Conservation (phyloP, 2,113 vertebrate species). For the Conger conger region DNA sequence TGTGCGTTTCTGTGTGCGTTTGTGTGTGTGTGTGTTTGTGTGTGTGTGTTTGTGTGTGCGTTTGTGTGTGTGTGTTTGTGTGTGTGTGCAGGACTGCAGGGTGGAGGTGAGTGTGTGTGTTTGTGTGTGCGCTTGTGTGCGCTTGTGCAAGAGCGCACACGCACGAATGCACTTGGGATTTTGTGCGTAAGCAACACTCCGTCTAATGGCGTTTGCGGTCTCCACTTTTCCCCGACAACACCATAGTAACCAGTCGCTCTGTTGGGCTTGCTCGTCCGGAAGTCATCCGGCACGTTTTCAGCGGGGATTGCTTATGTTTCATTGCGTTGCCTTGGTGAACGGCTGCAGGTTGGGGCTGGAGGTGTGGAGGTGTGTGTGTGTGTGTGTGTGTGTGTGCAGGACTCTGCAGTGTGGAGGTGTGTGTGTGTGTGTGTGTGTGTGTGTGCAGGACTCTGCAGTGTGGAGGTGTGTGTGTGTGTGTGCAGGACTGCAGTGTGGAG, state of each 20-base stretch:
- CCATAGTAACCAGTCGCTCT: neutral
- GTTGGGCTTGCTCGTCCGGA: constrained; percentile 26
- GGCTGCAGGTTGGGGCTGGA: neutral
- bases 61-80: constrained; percentile 24
- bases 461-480: too few relatives aligned
- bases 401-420: neutral
- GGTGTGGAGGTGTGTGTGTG: too few relatives aligned
- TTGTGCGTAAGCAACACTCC: too few relatives aligned
- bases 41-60: too few relatives aligned
- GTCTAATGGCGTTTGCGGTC: neutral
- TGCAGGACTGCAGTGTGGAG: too few relatives aligned
- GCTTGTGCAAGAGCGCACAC: neutral
- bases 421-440: too few relatives aligned
- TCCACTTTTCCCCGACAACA: neutral
- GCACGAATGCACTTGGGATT: too few relatives aligned
- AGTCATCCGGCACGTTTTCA: constrained; percentile 20
- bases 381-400: too few relatives aligned
- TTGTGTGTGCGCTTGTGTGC: neutral
- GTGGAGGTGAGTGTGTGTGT: neutral
- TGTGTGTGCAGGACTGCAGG: too few relatives aligned
- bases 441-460: neutral
- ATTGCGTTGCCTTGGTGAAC: constrained; percentile 11
- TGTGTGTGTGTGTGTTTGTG: neutral
- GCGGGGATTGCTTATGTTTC: constrained; percentile 22
- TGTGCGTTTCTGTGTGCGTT: too few relatives aligned